Percentiles rank a stretch among this genome's conserved stretches.
Evolutionary conservation across 2,113 vertebrate species (phyloP).

Genomic region (Oophaga pumilio): DNA sequence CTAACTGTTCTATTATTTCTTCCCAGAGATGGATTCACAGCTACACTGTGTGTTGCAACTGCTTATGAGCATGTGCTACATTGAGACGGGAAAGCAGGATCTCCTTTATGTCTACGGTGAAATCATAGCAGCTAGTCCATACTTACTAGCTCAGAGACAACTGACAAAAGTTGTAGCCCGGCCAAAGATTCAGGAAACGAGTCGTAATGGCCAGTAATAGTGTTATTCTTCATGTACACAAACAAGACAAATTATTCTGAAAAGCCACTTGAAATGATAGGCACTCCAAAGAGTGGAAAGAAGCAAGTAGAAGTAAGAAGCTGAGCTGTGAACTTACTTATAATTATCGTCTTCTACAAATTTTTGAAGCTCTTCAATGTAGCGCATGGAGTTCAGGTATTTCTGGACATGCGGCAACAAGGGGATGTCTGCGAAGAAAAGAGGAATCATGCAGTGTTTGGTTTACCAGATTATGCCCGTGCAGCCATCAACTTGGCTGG

Average conservation of each 20-base stretch:
- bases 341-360: constrained; percentile 99
- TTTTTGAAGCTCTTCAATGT: constrained; percentile 98
- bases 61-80: too few relatives aligned
- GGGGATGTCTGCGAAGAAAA: constrained; percentile 81
- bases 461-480: background rate
- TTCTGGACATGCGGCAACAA: constrained; percentile 96
- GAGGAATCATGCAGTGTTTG: background rate
- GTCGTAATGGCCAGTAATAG: too few relatives aligned
- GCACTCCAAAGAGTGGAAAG: background rate
- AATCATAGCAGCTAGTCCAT: too few relatives aligned
- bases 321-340: constrained; percentile 80
- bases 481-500: background rate
- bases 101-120: too few relatives aligned
- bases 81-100: too few relatives aligned
- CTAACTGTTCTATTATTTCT: too few relatives aligned
- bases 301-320: background rate
- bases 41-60: too few relatives aligned
- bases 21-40: too few relatives aligned
- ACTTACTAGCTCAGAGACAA: too few relatives aligned
- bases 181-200: too few relatives aligned
- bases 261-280: background rate
- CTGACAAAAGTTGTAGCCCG: too few relatives aligned
- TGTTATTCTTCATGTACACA: too few relatives aligned
- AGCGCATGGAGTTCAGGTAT: constrained; percentile 95
- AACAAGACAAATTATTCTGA: background rate